These are phyloP conservation scores for Epinotia demarniana DNA, from an alignment of 2,888 invertebrate species.

Conservation along the genomic window DNA sequence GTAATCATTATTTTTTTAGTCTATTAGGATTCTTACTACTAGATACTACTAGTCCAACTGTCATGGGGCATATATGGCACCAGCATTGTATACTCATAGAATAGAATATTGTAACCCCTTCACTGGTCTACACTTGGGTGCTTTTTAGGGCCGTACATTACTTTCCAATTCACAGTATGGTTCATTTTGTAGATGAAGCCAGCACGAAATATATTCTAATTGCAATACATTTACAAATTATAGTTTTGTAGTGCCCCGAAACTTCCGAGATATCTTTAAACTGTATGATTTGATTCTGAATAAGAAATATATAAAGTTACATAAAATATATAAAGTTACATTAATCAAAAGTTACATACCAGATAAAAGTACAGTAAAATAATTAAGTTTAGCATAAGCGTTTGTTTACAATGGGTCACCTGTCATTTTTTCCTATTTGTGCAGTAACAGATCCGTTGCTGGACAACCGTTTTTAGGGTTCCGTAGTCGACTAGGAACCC, in stretches of 20 bases:
- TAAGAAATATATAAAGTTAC: too few species aligned
- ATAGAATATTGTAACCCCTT: background rate
- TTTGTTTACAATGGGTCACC: background rate
- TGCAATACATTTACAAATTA: background rate
- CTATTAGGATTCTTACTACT: background rate
- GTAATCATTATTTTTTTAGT: conserved; percentile 27
- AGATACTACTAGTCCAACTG: too few species aligned
- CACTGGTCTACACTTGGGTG: background rate
- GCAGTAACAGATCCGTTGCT: too few species aligned
- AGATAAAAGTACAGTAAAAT: background rate
- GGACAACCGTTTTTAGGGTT: too few species aligned
- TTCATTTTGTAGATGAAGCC: background rate
- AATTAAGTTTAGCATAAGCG: background rate
- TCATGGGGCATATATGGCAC: too few species aligned
- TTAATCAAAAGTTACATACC: background rate
- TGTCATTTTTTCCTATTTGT: too few species aligned
- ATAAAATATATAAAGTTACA: too few species aligned
- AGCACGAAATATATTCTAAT: conserved; percentile 2
- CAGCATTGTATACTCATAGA: too few species aligned
- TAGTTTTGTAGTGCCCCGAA: background rate
- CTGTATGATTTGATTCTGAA: too few species aligned
- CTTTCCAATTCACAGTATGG: background rate
- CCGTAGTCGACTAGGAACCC: too few species aligned
- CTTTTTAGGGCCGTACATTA: background rate
- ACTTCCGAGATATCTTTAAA: too few species aligned